Base-by-base conservation (phyloP, 2,888 invertebrate species). In the Meteorus cinctellus region DNA sequence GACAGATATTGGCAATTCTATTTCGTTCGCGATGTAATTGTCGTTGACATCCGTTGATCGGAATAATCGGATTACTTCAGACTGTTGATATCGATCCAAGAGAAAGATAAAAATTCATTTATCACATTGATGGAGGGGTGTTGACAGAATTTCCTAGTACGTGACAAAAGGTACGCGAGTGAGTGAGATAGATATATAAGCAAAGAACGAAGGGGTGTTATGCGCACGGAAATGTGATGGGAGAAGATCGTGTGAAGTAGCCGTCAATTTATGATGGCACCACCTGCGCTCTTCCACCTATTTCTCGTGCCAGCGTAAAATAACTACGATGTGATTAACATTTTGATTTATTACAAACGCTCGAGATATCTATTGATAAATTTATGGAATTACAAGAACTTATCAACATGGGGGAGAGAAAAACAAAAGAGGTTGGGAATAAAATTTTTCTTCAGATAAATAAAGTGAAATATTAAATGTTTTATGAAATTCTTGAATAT, bases 21-120 rank as follows among this genome's bases (percentile, higher is more conserved):
- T 41, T 41, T 41, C 12, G 41, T 41, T 8, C 6, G 41, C 41
- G 2, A 41, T 63, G n/a, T 72, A 72, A 72, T 72, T 72, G 72
- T 45, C 63, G 72, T 72, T 72, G 72, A 72, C 72, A 48, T 72
- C 14, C 45, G 45, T 31, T 72, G 48, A 72, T 72, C 48, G 48
- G 45, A 45, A 72, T 72, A 72, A 72, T 72, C 48, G 31, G 48
- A 72, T 72, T 24, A 71, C 19, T 31, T 24, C 27, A 36, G 62
- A 71, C 41, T 55, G 55, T 41, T n/a, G 71, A 60, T 71, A 71
- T 71, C 60, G 71, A 60, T 62, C 27, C 4, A 8, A 31, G 24
- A 62, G 27, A 41, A 27, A 29, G 31, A 71, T 41, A 41, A 41
- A 71, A 71, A 71, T 71, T 59, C 59, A 71, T 71, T 71, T 71